Evolutionary conservation across 1,140 invertebrate species (phyloP), one percentile per base, ranked within the genome.

Genomic region (Drosophila setifemur): DNA sequence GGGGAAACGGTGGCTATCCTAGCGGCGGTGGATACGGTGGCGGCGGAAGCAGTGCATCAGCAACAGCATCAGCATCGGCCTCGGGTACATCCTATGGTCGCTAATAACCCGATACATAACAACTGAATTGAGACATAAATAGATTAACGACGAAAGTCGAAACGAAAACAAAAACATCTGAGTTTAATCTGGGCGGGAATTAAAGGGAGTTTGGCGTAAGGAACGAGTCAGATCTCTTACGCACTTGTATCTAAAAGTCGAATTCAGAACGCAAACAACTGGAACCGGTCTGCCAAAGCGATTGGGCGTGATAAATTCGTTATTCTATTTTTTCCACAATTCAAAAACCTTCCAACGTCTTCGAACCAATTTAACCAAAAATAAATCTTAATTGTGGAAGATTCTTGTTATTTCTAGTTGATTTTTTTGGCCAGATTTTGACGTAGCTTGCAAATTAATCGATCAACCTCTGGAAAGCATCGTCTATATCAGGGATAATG

Each of bases 31-130:
- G 53, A 8, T 76, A 39, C 11, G 64, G 64, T 4, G 73, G 76
- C 3, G 63, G 77, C 0, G 35, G 68, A 3, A 25, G 45, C 12
- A 60, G 53, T 48, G 54, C 60, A 5, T 79, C 70, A 3, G 78
- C 79, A 2, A 63, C 79, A 0, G 79, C 74, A 2, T 71, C 71
- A 0, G 71, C 71, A 6, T 73, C 68, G 6, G 21, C 81, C 4
- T 37, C 33, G 12, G 12, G 0, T 16, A 37, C 12, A 54, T 57
- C 11, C 7, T 85, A 28, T 21, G 50, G 73, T 42, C 39, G 53
- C 1, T 26, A 60, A 40, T 42, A 54, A 40, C 3, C 57, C 12
- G 28, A 2, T 11, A 19, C n/a, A n/a, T n/a, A n/a, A n/a, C n/a
- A 1, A 11, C 0, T 23, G n/a, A 49, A 49, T 29, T 28, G 23